Conservation (phyloP, 2,113 vertebrate genomes). For the Caretta caretta region DNA sequence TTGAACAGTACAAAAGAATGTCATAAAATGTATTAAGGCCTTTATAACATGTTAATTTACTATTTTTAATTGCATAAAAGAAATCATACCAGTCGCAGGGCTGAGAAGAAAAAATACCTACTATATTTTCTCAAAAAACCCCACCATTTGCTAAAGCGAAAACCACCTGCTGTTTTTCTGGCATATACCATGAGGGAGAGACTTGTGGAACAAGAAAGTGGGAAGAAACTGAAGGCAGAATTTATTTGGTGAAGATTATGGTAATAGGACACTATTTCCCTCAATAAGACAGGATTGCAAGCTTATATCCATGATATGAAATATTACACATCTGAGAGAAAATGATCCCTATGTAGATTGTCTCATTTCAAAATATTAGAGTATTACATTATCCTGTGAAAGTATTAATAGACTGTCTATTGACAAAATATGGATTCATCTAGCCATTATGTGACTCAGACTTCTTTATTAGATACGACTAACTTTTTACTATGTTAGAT, state of each 20-base stretch:
- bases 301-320: background rate
- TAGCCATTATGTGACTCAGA: background rate
- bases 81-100: conserved; percentile 8
- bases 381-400: background rate
- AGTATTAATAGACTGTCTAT: background rate
- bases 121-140: conserved; percentile 26
- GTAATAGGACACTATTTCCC: background rate
- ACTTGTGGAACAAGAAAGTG: background rate
- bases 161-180: conserved; percentile 16
- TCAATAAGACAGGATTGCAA: background rate
- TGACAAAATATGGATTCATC: background rate
- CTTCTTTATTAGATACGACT: background rate
- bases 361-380: background rate
- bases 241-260: background rate
- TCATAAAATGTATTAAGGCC: background rate
- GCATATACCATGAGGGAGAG: background rate
- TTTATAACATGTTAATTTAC: conserved; percentile 31
- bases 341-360: background rate
- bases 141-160: conserved; percentile 4
- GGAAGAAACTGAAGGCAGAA: background rate
- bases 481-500: background rate
- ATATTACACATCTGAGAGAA: background rate
- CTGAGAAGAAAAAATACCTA: conserved; percentile 31
- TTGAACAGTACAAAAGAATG: background rate
- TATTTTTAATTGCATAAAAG: background rate